Evolutionary conservation across 2,888 invertebrate species (phyloP).

Genomic region (Augochlorella aurata): DNA sequence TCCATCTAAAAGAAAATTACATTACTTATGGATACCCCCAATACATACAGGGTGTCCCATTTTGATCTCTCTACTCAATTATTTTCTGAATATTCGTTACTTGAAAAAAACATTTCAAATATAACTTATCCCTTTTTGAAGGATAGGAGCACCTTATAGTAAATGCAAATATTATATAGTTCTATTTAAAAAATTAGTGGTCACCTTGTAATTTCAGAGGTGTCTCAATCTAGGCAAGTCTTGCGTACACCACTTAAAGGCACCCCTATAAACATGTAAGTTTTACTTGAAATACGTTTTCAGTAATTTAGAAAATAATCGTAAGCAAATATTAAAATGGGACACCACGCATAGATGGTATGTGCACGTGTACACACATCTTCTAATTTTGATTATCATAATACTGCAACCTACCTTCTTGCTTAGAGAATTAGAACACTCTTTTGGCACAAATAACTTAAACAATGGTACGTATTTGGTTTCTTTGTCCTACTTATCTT

Average conservation of each 20-base stretch:
- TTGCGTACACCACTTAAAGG: neutral
- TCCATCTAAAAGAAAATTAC: no score
- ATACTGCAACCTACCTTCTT: slow-evolving; percentile 39
- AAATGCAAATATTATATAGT: neutral
- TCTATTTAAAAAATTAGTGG: neutral
- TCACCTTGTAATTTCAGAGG: neutral
- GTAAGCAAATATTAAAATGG: neutral
- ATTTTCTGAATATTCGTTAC: neutral
- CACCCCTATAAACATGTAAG: neutral
- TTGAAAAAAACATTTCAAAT: neutral
- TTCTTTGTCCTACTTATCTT: slow-evolving; percentile 32
- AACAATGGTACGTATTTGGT: slow-evolving; percentile 61
- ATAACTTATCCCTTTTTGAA: neutral
- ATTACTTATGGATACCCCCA: no score
- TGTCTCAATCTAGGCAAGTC: neutral
- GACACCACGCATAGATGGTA: slow-evolving; percentile 17
- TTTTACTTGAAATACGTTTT: neutral
- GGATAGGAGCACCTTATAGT: neutral
- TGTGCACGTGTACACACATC: slow-evolving; percentile 24
- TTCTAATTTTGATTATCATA: slow-evolving; percentile 52
- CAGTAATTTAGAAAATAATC: neutral
- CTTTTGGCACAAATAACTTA: slow-evolving; percentile 67
- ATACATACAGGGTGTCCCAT: neutral
- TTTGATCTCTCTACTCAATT: neutral
- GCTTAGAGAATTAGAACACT: slow-evolving; percentile 58